A percentile compares a stretch with the other conserved stretches of the same genome.
Evolutionary conservation across 1,140 invertebrate genomes (phyloP).

Genomic region (Spodoptera litura): DNA sequence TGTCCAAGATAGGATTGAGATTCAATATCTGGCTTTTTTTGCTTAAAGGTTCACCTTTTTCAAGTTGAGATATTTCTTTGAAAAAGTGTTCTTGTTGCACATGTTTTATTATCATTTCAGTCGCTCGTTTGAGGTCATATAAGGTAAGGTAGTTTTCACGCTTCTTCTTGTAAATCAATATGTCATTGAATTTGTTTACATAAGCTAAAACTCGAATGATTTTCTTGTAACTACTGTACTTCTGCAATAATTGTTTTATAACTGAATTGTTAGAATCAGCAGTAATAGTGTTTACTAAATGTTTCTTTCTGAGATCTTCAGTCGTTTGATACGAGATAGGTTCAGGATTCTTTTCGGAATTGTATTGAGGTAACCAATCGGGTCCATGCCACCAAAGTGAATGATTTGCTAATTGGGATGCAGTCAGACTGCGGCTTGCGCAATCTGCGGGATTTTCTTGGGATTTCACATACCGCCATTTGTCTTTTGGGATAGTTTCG

Average conservation of each 20-base stretch:
- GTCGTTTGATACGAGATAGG: not conserved
- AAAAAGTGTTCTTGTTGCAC: not conserved
- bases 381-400: conserved; percentile 1
- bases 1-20: conserved; percentile 3
- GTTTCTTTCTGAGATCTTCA: not conserved
- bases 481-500: not conserved
- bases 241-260: no score
- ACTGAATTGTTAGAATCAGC: no score
- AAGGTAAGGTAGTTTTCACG: no score
- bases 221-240: no score
- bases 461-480: conserved; percentile 5
- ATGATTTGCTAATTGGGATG: not conserved
- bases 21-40: not conserved
- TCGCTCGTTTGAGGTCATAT: no score
- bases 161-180: no score
- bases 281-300: not conserved
- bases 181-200: no score
- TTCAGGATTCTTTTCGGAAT: not conserved
- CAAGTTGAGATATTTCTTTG: not conserved
- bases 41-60: not conserved
- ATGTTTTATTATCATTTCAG: not conserved
- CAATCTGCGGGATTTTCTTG: conserved; percentile 12
- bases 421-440: not conserved
- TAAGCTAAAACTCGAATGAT: no score
- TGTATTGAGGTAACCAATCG: not conserved